Evolutionary conservation across 2,888 invertebrate species (phyloP).

Genomic region (Amblyteles armatorius): DNA sequence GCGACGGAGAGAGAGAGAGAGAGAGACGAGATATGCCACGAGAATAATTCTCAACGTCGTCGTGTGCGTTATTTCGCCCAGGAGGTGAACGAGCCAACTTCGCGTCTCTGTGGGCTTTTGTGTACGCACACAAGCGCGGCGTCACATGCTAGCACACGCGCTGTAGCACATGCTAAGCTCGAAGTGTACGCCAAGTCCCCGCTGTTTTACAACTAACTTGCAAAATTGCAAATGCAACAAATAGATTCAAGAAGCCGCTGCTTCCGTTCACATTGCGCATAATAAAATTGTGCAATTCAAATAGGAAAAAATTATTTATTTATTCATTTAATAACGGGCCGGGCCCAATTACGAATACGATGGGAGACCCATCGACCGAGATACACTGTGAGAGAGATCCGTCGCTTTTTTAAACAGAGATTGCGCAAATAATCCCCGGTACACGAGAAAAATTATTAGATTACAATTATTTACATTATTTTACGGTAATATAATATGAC

Average conservation of each 20-base stretch:
- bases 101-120: constrained; percentile 14
- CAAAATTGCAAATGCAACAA: not conserved
- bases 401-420: no score
- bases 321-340: constrained; percentile 2
- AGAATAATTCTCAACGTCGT: constrained; percentile 54
- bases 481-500: no score
- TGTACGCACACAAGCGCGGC: not conserved
- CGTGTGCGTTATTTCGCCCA: constrained; percentile 34
- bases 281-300: not conserved
- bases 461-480: no score
- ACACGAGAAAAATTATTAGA: no score
- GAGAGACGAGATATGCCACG: constrained; percentile 33
- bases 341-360: no score
- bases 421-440: no score
- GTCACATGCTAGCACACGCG: not conserved
- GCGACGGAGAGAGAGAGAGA: not conserved
- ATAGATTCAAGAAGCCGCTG: constrained; percentile 1
- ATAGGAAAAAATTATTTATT: not conserved
- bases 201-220: constrained; percentile 35
- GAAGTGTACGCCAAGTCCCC: not conserved
- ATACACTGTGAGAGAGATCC: no score
- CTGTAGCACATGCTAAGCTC: not conserved
- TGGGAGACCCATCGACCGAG: no score
- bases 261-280: not conserved
- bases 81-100: constrained; percentile 28